Percentiles rank a stretch among this genome's conserved stretches.
phyloP scores from a whole-genome alignment of 1,140 invertebrate genomes.

The Drosophila hydei region DNA sequence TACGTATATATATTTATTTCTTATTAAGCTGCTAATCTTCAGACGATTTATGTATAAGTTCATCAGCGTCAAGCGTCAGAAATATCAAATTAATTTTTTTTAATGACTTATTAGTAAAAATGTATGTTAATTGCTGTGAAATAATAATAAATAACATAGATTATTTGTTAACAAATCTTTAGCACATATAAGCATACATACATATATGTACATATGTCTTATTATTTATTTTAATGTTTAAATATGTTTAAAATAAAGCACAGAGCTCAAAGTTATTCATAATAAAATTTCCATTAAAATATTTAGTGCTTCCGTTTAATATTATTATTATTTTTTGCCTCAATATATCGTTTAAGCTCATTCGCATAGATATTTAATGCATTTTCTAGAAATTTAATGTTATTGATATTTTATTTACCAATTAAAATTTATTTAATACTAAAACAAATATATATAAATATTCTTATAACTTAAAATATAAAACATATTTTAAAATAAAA shows the following conservation, averaged over 20 bases:
- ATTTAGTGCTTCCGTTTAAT: too few relatives aligned
- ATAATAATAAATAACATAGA: background rate
- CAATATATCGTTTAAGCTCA: too few relatives aligned
- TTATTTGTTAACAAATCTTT: background rate
- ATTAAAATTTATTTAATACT: background rate
- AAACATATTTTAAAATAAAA: background rate
- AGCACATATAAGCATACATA: too few relatives aligned
- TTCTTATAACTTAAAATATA: background rate
- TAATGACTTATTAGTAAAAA: background rate
- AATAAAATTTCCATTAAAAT: too few relatives aligned
- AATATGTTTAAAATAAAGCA: too few relatives aligned
- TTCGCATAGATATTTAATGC: too few relatives aligned
- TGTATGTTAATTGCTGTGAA: background rate
- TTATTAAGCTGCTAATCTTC: slow-evolving; percentile 1
- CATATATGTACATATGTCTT: too few relatives aligned
- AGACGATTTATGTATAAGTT: background rate
- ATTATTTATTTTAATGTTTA: too few relatives aligned
- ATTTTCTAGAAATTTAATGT: too few relatives aligned
- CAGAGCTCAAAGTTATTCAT: too few relatives aligned
- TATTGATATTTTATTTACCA: background rate
- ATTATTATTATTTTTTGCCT: too few relatives aligned
- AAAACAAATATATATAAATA: too few relatives aligned
- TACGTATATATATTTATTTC: background rate
- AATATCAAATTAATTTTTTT: slow-evolving; percentile 18
- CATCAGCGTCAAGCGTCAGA: slow-evolving; percentile 7